Conservation (phyloP, 2,113 vertebrate genomes). For the Fulmarus glacialis region DNA sequence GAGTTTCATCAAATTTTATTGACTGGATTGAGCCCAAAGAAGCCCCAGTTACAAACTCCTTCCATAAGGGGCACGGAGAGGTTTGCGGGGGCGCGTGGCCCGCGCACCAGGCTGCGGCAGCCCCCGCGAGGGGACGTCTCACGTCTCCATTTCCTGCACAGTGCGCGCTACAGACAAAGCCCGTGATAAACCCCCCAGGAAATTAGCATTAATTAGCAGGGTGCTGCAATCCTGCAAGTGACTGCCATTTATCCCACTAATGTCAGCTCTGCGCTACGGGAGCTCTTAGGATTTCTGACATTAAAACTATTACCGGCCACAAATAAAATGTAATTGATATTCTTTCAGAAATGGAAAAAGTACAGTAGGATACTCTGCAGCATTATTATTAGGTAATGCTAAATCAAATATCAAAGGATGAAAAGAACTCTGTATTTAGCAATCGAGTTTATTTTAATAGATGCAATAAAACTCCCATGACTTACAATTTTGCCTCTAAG, state of each 20-base stretch:
- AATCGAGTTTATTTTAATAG: not conserved
- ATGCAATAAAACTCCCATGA: not conserved
- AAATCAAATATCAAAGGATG: not conserved
- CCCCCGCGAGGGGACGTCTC: rapidly evolving
- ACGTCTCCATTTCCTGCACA: not conserved
- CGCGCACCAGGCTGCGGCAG: not conserved
- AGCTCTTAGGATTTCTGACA: not conserved
- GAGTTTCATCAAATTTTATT: not conserved
- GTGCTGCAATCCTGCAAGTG: not conserved
- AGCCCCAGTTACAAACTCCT: not conserved
- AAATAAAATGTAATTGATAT: not conserved
- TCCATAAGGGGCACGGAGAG: not conserved
- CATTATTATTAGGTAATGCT: not conserved
- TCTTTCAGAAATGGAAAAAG: not conserved
- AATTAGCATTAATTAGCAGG: constrained; percentile 18
- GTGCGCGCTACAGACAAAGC: not conserved
- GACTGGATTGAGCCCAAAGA: not conserved
- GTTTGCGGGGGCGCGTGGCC: rapidly evolving
- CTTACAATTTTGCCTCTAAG: not conserved
- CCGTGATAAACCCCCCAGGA: not conserved
- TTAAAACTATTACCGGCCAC: not conserved
- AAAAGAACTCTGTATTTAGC: not conserved
- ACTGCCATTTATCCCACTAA: not conserved
- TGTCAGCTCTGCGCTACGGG: not conserved
- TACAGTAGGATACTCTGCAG: not conserved